Evolutionary conservation across 2,113 vertebrate species (phyloP).

Genomic region (Gadus chalcogrammus): DNA sequence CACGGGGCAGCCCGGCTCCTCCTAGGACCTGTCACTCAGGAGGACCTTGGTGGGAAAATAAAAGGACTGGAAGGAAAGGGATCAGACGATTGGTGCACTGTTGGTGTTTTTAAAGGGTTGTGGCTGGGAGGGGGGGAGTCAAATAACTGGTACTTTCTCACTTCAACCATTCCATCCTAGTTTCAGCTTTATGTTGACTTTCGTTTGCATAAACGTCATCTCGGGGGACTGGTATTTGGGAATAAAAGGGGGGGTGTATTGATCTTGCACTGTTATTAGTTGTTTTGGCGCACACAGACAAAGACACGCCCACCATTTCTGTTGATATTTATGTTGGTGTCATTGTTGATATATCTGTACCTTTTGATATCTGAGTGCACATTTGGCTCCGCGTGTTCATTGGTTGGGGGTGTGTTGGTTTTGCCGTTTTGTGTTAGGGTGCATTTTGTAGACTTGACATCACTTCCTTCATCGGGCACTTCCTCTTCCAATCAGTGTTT

Average conservation of each 20-base stretch:
- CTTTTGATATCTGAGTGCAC: constrained; percentile 48
- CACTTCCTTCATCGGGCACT: constrained; percentile 10
- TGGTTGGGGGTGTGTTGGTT: constrained; percentile 28
- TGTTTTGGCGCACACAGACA: constrained; percentile 32
- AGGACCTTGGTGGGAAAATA: constrained; percentile 26
- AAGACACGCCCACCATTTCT: constrained; percentile 22
- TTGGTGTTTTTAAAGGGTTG: constrained; percentile 7
- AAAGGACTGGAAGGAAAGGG: constrained; percentile 17
- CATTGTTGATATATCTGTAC: constrained; percentile 29
- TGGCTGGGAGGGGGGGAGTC: not conserved
- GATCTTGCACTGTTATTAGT: constrained; percentile 53
- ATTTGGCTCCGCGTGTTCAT: constrained; percentile 38
- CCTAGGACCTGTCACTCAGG: constrained; percentile 28
- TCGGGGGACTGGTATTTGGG: constrained; percentile 30
- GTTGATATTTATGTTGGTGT: not conserved
- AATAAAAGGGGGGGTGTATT: constrained; percentile 20
- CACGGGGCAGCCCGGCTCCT: constrained; percentile 2
- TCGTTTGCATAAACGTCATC: not conserved
- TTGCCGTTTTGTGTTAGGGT: not conserved
- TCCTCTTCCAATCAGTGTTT: constrained; percentile 12
- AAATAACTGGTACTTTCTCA: not conserved
- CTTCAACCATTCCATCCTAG: not conserved
- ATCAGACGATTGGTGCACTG: constrained; percentile 11
- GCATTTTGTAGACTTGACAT: constrained; percentile 30
- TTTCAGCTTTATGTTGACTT: constrained; percentile 2